A percentile compares a stretch with the other conserved stretches of the same genome.
Evolutionary conservation across 2,113 vertebrate species (phyloP).

Genomic region (Gorsachius goisagi): DNA sequence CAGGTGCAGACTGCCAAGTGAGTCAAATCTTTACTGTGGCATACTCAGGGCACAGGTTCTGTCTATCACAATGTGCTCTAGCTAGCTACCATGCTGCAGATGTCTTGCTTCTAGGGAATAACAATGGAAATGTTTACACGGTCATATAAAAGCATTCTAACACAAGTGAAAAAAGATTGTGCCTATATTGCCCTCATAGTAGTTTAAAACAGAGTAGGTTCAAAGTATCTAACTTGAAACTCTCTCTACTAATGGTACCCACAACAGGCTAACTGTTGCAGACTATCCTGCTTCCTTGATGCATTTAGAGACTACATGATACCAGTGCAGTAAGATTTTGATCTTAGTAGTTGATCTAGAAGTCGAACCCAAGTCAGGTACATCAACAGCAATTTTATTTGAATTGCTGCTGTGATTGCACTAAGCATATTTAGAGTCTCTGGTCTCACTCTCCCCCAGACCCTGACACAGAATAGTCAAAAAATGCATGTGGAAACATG

Average conservation of each 20-base stretch:
- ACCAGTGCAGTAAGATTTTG: not conserved
- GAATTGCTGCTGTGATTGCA: not conserved
- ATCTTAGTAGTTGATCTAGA: not conserved
- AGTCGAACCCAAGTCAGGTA: not conserved
- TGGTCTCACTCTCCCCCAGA: not conserved
- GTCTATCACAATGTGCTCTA: not conserved
- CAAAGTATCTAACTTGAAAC: not conserved
- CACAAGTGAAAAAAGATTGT: not conserved
- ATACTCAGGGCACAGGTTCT: not conserved
- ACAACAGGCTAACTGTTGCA: not conserved
- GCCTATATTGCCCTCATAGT: not conserved
- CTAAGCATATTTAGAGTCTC: not conserved
- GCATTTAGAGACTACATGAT: rapidly evolving
- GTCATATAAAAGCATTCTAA: not conserved
- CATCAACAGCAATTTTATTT: not conserved
- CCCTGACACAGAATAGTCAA: not conserved
- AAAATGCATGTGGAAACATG: not conserved
- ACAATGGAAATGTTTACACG: not conserved
- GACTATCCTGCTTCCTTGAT: not conserved
- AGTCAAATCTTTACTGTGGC: not conserved
- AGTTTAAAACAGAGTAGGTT: not conserved
- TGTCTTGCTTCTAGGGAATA: not conserved
- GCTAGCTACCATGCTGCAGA: not conserved
- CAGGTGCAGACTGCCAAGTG: not conserved
- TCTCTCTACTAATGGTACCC: not conserved